Evolutionary conservation across 92 coral and sea anemone genomes (phyloP), one percentile per base, ranked within the genome.

Genomic region (Virgularia gustaviana): DNA sequence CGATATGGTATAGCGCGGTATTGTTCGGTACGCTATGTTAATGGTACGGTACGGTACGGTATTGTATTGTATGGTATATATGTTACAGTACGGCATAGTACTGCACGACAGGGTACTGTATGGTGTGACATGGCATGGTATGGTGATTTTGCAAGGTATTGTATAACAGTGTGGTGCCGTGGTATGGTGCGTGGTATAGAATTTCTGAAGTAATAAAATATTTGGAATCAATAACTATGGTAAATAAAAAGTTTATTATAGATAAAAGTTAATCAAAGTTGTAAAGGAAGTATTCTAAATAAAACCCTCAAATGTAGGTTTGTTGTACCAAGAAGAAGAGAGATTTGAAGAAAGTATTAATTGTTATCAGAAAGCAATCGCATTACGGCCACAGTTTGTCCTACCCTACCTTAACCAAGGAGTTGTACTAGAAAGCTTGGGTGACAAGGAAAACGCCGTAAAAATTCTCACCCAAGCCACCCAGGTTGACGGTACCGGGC

Each of bases 341-440:
- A 81, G 87, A 33, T 92, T 60, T 10, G 63, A 73, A 19, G 98
- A 89, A 39, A 95, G 96, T 22, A 71, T 87, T 37, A 41, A 38
- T 36, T 84, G 98, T 55, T 92, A 92, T 71, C 63, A 89, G 76
- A 70, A 80, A 42, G 94, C 98, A 32, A 90, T 86, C 71, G 75
- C 84, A 2, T 85, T 79, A 43, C 80, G 98, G 64, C 94, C 98
- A 15, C 76, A 89, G 19, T 74, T 92, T 6, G 98, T 95, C 82
- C 84, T 87, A 20, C 92, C 98, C 9, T 91, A 89, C 72, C 74
- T 92, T 3, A 92, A 92, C 81, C 68, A 86, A 76, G 98, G 94
- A 2, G 74, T 89, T 63, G 89, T 90, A 5, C 51, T 92, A 76
- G 91, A 90, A 20, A 87, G 85, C 31, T 43, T 89, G 63, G 96